Evolutionary conservation across 2,888 invertebrate genomes (phyloP).

Genomic region (Bombyx huttoni): DNA sequence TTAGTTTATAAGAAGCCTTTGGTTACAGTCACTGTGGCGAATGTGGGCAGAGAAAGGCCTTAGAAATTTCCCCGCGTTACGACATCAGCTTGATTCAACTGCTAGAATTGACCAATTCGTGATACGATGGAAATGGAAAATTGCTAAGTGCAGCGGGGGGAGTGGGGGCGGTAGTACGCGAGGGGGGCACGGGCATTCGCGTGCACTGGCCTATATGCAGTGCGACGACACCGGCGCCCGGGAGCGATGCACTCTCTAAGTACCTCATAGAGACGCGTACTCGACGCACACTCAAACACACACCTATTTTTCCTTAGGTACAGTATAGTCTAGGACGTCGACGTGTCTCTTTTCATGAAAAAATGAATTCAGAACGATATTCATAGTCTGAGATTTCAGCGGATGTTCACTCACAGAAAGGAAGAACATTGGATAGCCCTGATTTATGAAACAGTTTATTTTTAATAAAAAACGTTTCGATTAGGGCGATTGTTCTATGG

Average conservation of each 20-base stretch:
- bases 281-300: slow-evolving; percentile 55
- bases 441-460: too few relatives aligned
- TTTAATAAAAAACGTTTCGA: too few relatives aligned
- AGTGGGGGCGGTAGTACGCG: slow-evolving; percentile 12
- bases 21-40: slow-evolving; percentile 29
- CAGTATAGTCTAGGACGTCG: slow-evolving; percentile 42
- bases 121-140: slow-evolving; percentile 63
- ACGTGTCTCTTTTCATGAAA: slow-evolving; percentile 43
- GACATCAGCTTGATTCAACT: slow-evolving; percentile 35
- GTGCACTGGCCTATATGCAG: slow-evolving; percentile 73
- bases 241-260: slow-evolving; percentile 69
- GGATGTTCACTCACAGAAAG: too few relatives aligned
- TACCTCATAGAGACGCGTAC: slow-evolving; percentile 55
- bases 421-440: too few relatives aligned
- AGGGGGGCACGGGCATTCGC: slow-evolving; percentile 55
- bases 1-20: slow-evolving; percentile 23
- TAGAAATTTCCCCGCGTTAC: slow-evolving; percentile 51
- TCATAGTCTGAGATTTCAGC: too few relatives aligned
- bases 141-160: slow-evolving; percentile 50
- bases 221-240: slow-evolving; percentile 69
- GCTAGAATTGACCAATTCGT: slow-evolving; percentile 52
- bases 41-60: slow-evolving; percentile 44
- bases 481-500: too few relatives aligned
- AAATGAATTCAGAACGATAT: slow-evolving; percentile 42
- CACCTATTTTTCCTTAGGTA: slow-evolving; percentile 55